Base-by-base conservation (phyloP, 2,797 vertebrate species). In the Arremon brunneinucha region DNA sequence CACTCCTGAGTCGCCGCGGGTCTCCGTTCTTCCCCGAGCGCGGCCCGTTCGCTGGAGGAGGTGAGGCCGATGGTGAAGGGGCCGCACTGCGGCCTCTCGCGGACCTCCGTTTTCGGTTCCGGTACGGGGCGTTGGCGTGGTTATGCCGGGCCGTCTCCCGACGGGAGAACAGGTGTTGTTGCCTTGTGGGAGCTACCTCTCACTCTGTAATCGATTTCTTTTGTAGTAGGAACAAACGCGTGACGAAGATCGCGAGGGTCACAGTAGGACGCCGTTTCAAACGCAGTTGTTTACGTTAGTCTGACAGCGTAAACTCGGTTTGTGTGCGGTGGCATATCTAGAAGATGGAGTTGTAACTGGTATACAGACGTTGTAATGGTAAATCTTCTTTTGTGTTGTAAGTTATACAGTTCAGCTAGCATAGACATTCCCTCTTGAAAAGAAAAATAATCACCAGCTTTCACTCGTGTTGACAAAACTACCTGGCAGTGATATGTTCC, bases 61-160 rank as follows among this genome's bases (percentile, higher is more conserved):
- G 37, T 24, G 52, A 16, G 46, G 75, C 60, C n/a, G 32, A 6
- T 74, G 37, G 34, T 11, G 78, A 12, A n/a, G 71, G 7, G 18
- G 77, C 80, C 62, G 30, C 46, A 23, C 56, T 26, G 62, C 43
- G 53, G 93, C 83, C 74, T 92, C 24, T 26, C 4, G 62, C 32
- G 32, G 65, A 62, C 65, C 81, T 44, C 22, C 34, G 28, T 22
- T 47, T 79, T 72, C 69, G 59, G 92, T 93, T 96, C 96, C 87
- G 95, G 87, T 87, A 4, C 57, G 71, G 63, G 67, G 82, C 79
- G 57, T 43, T 65, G 95, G 79, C 77, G 68, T 35, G 52, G 49
- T 53, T 60, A 0, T 34, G 71, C 43, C 8, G 20, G 47, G 49
- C 87, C n/a, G 30, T 18, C 9, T 41, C 8, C 37, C 20, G 7